Base-by-base conservation (phyloP, 2,797 vertebrate genomes). In the Scleropages formosus region DNA sequence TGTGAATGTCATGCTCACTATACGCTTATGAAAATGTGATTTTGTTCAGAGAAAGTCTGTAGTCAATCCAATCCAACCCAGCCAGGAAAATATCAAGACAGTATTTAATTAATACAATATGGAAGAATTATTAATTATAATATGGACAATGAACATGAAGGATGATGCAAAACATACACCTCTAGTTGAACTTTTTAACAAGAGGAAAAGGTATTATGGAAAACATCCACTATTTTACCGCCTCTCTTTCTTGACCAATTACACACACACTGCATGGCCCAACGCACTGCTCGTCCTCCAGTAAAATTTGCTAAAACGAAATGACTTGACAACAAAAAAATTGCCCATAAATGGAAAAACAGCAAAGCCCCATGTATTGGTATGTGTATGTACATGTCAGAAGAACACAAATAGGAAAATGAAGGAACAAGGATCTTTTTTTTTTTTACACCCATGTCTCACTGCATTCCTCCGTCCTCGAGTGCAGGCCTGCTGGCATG, bases 401-500 rank as follows among this genome's bases (percentile, higher is more conserved):
- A 20, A 31, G 44, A 51, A 62, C 22, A 53, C 71, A 51, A 64
- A 56, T 71, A 60, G 60, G 44, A 46, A 8, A 47, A 18, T 20
- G 26, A 58, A 59, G 58, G 16, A 18, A 51, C 8, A 51, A 12
- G 4, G 6, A 72, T 66, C 15, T 75, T 51, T 56, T 61, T 68
- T 68, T 60, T 67, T 69, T 72, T 77, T 61, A 16, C 72, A 60
- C 44, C 2, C 67, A 70, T 62, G 69, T 72, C 63, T 69, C 44
- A 73, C 65, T 69, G 78, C 68, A 49, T 22, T 27, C 59, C 24
- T 63, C 51, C 13, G 72, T 78, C 63, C 78, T 51, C 72, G 53
- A 63, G 67, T 64, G 66, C 46, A 20, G 47, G 44, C 64, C 18
- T 71, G 39, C 67, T 81, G 80, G 80, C 81, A 79, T 13, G 31